Evolutionary conservation across 92 coral and sea anemone species (phyloP), one percentile per base, ranked within the genome.

Genomic region (Palythoa grandis): DNA sequence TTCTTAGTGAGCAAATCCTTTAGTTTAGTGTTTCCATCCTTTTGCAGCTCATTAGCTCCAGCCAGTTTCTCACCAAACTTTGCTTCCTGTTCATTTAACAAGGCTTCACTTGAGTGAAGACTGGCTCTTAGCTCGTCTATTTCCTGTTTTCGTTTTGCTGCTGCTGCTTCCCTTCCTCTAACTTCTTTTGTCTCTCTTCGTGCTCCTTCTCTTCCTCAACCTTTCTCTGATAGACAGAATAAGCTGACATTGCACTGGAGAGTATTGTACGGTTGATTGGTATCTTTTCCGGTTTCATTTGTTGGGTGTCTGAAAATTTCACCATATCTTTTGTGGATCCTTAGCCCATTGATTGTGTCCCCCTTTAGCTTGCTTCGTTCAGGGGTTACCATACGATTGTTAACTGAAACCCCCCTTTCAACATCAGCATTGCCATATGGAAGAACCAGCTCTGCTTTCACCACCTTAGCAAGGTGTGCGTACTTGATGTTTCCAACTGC

Each of bases 281-380:
- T 52, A 69, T 65, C 29, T 72, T 69, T 60, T 83, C 76, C 47
- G 87, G 87, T 20, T 50, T 50, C 23, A n/a, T 56, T 22, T 11
- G 29, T 52, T 83, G 79, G 20, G 78, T 70, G 24, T 83, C 78
- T 61, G 77, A 83, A 74, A 83, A 83, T 66, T 83, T 48, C 19
- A 83, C 52, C 77, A 47, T 70, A 65, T 83, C 77, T 57, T 83
- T 68, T 25, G 79, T 83, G 47, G 24, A 22, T 38, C n/a, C 47
- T 23, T 74, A 83, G 52, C 87, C 78, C 79, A 83, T 83, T 83
- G 7, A 82, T 61, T 25, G 86, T 47, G 38, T 7, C 38, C 72
- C 16, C 38, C 23, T 67, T 67, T 67, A 75, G 39, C 76, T 85
- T 84, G 70, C 74, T 84, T 54, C 72, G 48, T 57, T 84, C 82